A percentile compares a stretch with the other conserved stretches of the same genome.
These are phyloP conservation scores for Troilus luridus DNA, from an alignment of 2,888 invertebrate species.

Conservation along the genomic window DNA sequence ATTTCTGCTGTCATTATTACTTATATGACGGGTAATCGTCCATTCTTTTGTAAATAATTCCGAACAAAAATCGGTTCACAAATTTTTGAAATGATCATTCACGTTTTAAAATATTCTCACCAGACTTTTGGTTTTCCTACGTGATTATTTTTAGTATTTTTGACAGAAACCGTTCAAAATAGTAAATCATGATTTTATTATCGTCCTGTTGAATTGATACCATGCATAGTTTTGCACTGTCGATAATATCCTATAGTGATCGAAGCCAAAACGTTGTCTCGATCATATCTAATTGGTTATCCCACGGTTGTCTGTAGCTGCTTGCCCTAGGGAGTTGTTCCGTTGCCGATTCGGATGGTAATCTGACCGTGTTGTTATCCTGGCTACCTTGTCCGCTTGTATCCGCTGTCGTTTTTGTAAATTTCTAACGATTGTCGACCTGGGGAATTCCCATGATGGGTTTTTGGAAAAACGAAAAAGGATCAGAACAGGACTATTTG, in stretches of 20 bases:
- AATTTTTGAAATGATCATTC: no score
- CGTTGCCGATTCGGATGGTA: conserved; percentile 3
- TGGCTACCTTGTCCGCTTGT: not conserved
- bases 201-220: no score
- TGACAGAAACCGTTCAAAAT: no score
- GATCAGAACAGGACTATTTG: not conserved
- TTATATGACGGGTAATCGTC: no score
- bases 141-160: no score
- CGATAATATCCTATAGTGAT: not conserved
- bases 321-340: not conserved
- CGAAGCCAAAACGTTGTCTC: not conserved
- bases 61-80: no score
- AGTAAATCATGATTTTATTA: no score
- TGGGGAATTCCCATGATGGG: not conserved
- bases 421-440: not conserved
- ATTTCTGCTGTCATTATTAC: no score
- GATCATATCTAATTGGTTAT: not conserved
- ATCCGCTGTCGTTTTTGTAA: not conserved
- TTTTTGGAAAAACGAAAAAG: not conserved
- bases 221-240: not conserved
- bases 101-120: no score
- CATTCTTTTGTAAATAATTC: no score
- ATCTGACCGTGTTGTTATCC: not conserved
- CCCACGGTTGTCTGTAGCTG: not conserved
- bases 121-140: no score